phyloP scores from a whole-genome alignment of 2,888 invertebrate genomes.

The Stegophylla sp. region DNA sequence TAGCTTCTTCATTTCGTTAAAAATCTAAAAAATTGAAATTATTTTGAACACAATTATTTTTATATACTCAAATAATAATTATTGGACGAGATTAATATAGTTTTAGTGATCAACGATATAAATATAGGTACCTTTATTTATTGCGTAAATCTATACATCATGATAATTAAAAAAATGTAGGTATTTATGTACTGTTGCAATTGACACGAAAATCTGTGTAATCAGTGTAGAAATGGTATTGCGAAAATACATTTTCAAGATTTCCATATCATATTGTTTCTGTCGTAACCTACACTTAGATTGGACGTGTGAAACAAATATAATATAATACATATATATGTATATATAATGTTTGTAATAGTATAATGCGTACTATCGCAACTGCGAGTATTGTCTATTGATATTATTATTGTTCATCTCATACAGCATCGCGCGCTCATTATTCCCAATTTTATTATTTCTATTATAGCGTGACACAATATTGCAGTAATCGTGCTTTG shows the following conservation, averaged over 20 bases:
- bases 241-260: not conserved
- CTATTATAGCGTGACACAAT: no score
- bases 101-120: no score
- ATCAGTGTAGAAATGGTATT: not conserved
- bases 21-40: no score
- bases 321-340: not conserved
- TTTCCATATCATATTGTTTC: not conserved
- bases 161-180: not conserved
- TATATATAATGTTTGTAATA: no score
- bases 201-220: not conserved
- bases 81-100: no score
- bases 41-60: no score
- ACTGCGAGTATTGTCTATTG: not conserved
- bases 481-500: no score
- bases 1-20: no score
- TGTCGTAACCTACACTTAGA: not conserved
- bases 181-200: not conserved
- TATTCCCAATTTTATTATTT: not conserved
- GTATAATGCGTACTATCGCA: not conserved
- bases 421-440: not conserved
- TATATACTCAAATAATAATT: no score
- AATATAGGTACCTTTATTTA: no score
- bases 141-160: no score
- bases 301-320: not conserved
- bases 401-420: not conserved